Percentiles rank a stretch among this genome's conserved stretches.
phyloP scores from a whole-genome alignment of 2,797 vertebrate species.

The Lacerta agilis region DNA sequence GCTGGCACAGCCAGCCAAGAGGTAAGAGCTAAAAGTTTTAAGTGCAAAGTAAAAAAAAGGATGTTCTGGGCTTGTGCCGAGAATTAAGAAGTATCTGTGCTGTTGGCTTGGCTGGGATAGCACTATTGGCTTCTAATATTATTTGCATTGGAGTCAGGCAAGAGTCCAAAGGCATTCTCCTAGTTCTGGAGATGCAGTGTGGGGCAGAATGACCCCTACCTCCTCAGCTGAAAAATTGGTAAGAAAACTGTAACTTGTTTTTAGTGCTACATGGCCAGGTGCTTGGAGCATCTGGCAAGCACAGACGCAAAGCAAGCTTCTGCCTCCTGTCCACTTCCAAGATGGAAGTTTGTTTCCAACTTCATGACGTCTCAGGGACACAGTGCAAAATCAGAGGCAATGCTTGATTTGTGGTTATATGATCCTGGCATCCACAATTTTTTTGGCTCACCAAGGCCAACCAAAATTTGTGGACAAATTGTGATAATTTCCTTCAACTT shows the following conservation, averaged over 20 bases:
- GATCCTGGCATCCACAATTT: too few species aligned
- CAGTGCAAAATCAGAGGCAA: neutral
- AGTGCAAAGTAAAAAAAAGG: neutral
- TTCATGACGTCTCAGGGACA: neutral
- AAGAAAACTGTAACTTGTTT: neutral
- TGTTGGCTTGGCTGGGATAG: neutral
- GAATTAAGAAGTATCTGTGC: neutral
- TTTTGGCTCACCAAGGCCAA: too few species aligned
- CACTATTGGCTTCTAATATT: neutral
- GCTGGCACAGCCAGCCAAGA: slow-evolving; percentile 81
- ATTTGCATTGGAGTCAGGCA: neutral
- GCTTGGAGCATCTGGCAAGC: neutral
- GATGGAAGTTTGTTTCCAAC: neutral
- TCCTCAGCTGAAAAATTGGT: neutral
- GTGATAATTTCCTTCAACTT: neutral
- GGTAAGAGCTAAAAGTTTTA: slow-evolving; percentile 70
- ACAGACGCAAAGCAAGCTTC: too few species aligned
- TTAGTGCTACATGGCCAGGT: neutral
- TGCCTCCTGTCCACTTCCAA: neutral
- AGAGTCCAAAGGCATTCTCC: neutral
- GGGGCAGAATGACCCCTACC: neutral
- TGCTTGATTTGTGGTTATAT: too few species aligned
- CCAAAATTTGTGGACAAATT: neutral
- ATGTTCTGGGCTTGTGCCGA: neutral
- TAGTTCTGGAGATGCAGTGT: neutral